Percentiles rank a stretch among this genome's conserved stretches.
phyloP scores from a whole-genome alignment of 2,888 invertebrate species.

The Dorcus parallelipipedus region DNA sequence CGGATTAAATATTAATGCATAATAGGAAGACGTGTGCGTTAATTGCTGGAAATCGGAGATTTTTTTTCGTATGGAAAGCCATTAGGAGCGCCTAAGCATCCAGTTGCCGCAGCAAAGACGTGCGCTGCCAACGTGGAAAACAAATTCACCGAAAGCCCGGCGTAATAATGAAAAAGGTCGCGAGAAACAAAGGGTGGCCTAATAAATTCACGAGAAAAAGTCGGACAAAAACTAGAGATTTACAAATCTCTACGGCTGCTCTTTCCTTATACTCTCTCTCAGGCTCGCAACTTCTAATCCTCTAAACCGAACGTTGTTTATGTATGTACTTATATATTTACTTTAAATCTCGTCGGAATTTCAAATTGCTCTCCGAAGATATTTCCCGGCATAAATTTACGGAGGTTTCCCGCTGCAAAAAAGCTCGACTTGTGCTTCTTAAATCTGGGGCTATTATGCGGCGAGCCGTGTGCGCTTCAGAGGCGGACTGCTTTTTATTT shows the following conservation, averaged over 20 bases:
- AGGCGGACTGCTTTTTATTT: no score
- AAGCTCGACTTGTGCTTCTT: no score
- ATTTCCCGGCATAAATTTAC: conserved; percentile 24
- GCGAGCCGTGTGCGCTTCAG: neutral
- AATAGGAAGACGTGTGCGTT: no score
- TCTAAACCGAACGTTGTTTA: conserved; percentile 34
- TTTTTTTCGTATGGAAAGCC: no score
- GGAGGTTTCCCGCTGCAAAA: no score
- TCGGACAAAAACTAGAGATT: neutral
- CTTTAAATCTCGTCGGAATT: conserved; percentile 34
- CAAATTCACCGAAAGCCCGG: neutral
- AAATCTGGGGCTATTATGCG: no score
- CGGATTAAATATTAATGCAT: no score
- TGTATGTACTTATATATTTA: conserved; percentile 35
- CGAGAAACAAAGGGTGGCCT: neutral
- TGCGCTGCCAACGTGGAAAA: neutral
- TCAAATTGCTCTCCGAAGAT: conserved; percentile 29
- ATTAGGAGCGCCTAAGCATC: no score
- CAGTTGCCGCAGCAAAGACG: no score
- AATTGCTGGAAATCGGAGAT: no score
- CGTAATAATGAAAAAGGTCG: neutral
- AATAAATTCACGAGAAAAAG: neutral
- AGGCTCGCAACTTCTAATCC: conserved; percentile 30
- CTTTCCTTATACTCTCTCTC: neutral
- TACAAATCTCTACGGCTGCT: neutral